Evolutionary conservation across 2,888 invertebrate species (phyloP).

Genomic region (Frankliniella intonsa): DNA sequence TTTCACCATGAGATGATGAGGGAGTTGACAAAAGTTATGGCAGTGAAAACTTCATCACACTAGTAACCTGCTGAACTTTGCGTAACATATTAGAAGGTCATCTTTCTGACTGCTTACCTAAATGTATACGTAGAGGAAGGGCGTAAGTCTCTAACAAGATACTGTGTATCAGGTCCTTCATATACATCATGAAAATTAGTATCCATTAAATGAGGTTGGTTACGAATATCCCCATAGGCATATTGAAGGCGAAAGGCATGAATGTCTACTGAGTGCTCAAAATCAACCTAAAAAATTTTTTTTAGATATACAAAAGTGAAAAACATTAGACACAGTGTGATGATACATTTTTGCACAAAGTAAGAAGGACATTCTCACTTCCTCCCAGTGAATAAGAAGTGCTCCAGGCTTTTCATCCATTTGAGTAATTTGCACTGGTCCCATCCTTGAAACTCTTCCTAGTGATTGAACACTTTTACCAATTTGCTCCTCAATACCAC

Average conservation of each 20-base stretch:
- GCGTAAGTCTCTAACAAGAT: conserved; percentile 50
- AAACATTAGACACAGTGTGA: background rate
- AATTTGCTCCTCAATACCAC: conserved; percentile 42
- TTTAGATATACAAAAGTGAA: too few species aligned
- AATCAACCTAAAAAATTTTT: conserved; percentile 38
- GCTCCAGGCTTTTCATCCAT: conserved; percentile 53
- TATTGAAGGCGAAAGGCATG: conserved; percentile 49
- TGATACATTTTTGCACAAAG: background rate
- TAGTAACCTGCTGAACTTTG: background rate
- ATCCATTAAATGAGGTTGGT: conserved; percentile 41
- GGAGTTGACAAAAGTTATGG: too few species aligned
- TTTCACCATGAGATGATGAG: too few species aligned
- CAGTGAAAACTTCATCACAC: too few species aligned
- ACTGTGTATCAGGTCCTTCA: conserved; percentile 48
- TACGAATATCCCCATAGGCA: conserved; percentile 46
- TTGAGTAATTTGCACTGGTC: conserved; percentile 49
- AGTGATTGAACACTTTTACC: conserved; percentile 38
- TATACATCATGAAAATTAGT: conserved; percentile 48
- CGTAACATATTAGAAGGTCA: background rate
- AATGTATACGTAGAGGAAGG: conserved; percentile 51
- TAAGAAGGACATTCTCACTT: conserved; percentile 41
- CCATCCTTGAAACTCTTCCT: conserved; percentile 40
- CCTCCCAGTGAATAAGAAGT: conserved; percentile 52
- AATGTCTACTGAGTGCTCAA: conserved; percentile 47
- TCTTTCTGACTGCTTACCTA: background rate